Conservation (phyloP, 2,888 invertebrate genomes). For the Drosophila mercatorum region DNA sequence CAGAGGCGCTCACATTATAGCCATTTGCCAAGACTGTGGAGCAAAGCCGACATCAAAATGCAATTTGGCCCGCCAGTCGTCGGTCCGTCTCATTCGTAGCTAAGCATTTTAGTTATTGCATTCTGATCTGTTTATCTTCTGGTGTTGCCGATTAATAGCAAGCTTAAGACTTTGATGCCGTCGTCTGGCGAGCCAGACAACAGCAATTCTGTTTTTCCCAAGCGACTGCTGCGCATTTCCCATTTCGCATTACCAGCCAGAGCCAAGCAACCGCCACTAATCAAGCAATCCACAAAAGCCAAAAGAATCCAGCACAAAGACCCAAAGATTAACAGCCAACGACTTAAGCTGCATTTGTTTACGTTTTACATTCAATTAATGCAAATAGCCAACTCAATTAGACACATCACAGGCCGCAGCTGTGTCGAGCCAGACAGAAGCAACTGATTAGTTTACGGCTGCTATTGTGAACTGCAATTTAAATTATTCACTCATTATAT, state of each 20-base stretch:
- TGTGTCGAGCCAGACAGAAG: not conserved
- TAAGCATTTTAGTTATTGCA: constrained; percentile 53
- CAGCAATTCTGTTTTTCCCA: constrained; percentile 12
- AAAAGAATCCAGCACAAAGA: constrained; percentile 1
- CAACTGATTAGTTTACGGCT: not conserved
- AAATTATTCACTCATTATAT: not conserved
- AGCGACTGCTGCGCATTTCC: constrained; percentile 29
- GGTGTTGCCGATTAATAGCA: constrained; percentile 58
- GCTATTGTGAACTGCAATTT: constrained; percentile 2
- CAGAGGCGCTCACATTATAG: not conserved
- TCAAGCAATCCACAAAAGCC: constrained; percentile 8
- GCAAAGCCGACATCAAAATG: constrained; percentile 14
- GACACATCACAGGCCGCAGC: not conserved
- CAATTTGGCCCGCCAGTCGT: not conserved
- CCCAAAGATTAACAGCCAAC: constrained; percentile 6
- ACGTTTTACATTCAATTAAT: not conserved
- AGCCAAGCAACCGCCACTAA: constrained; percentile 8
- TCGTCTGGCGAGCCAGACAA: constrained; percentile 30
- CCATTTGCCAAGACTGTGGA: constrained; percentile 15
- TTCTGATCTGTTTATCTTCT: constrained; percentile 50
- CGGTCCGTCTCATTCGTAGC: not conserved
- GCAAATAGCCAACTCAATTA: constrained; percentile 2
- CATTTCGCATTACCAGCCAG: not conserved
- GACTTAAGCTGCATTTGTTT: constrained; percentile 6
- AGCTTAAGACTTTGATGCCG: constrained; percentile 45